Percentiles rank a stretch among this genome's conserved stretches.
Evolutionary conservation across 2,797 vertebrate genomes (phyloP).

Genomic region (Jordanella pulchra): DNA sequence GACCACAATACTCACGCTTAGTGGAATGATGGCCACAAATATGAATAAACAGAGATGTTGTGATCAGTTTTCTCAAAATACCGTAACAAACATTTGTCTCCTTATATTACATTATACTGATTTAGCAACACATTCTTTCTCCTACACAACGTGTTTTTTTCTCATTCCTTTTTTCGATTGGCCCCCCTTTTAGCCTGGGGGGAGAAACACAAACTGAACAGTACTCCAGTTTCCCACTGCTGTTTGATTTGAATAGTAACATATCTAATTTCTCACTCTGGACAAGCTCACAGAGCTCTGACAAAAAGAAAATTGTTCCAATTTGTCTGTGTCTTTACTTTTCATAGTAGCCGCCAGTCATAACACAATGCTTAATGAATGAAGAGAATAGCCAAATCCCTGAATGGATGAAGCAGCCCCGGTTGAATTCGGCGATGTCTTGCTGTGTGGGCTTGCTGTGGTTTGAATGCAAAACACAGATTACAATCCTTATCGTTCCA

Average conservation of each 20-base stretch:
- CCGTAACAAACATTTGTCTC: slow-evolving; percentile 23
- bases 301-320: slow-evolving; percentile 63
- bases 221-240: slow-evolving; percentile 62
- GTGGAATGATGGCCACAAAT: slow-evolving; percentile 29
- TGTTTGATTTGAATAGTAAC: slow-evolving; percentile 61
- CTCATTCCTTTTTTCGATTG: slow-evolving; percentile 25
- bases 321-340: slow-evolving; percentile 58
- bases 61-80: slow-evolving; percentile 19
- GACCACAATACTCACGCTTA: slow-evolving; percentile 32
- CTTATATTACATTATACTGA: slow-evolving; percentile 32
- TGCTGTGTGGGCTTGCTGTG: slow-evolving; percentile 14
- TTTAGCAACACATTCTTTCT: slow-evolving; percentile 38
- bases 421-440: slow-evolving; percentile 30
- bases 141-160: slow-evolving; percentile 1
- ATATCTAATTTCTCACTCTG: slow-evolving; percentile 67
- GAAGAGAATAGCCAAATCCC: slow-evolving; percentile 34
- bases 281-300: slow-evolving; percentile 48
- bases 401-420: slow-evolving; percentile 33
- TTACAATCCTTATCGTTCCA: slow-evolving; percentile 34
- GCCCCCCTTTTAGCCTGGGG: slow-evolving; percentile 48
- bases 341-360: slow-evolving; percentile 58
- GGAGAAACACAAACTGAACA: slow-evolving; percentile 51
- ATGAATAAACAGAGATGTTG: slow-evolving; percentile 13
- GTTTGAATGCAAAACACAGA: slow-evolving; percentile 42
- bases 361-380: slow-evolving; percentile 61